These are phyloP conservation scores for Axinella damicornis DNA, from an alignment of 37 sponge, comb jelly and placozoan species.

Conservation along the genomic window DNA sequence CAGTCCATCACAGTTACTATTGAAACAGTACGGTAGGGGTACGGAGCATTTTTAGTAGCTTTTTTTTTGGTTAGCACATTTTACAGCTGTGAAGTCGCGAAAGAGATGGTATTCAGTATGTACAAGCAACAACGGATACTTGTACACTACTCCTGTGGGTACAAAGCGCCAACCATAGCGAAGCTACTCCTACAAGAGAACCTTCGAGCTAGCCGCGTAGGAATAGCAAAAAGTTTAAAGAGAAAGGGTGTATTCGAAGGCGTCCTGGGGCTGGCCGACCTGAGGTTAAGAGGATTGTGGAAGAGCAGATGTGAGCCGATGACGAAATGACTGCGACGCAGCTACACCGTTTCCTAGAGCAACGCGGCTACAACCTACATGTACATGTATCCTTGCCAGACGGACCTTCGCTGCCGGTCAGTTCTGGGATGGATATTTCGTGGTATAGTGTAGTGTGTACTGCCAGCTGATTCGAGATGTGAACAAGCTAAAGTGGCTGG, in stretches of 20 bases:
- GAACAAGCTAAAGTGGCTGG: conserved; percentile 38
- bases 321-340: conserved; percentile 46
- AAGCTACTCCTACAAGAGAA: too few relatives aligned
- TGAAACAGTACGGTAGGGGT: too few relatives aligned
- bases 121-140: too few relatives aligned
- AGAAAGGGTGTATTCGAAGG: not conserved
- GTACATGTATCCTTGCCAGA: not conserved
- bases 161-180: too few relatives aligned
- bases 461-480: conserved; percentile 45
- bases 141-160: too few relatives aligned
- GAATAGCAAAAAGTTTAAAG: not conserved
- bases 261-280: conserved; percentile 27
- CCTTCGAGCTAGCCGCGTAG: too few relatives aligned
- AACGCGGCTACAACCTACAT: conserved; percentile 8
- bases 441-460: conserved; percentile 41
- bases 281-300: conserved; percentile 18
- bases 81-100: too few relatives aligned
- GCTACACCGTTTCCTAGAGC: not conserved
- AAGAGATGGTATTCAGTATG: too few relatives aligned
- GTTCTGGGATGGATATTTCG: conserved; percentile 51
- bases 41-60: too few relatives aligned
- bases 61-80: too few relatives aligned
- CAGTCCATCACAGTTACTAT: too few relatives aligned
- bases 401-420: conserved; percentile 18
- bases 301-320: conserved; percentile 16